A percentile compares a stretch with the other conserved stretches of the same genome.
Conservation (phyloP, 1,140 invertebrate species). For the Latrodectus geometricus region DNA sequence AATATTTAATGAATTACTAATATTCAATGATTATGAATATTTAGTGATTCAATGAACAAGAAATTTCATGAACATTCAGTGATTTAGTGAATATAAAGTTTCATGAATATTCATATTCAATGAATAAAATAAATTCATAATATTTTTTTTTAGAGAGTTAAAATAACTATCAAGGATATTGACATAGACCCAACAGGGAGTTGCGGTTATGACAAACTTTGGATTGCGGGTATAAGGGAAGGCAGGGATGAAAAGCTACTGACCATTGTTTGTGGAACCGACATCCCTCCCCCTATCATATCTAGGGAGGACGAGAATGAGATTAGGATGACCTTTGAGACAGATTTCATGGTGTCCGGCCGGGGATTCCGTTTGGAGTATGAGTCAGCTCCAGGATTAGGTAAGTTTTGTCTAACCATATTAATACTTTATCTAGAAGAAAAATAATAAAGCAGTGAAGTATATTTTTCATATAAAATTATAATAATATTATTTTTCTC, state of each 20-base stretch:
- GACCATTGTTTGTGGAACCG: background rate
- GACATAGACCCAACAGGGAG: background rate
- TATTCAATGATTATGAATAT: too few relatives aligned
- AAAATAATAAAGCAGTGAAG: too few relatives aligned
- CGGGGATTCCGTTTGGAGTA: slow-evolving; percentile 10
- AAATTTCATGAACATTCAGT: too few relatives aligned
- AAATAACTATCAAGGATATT: background rate
- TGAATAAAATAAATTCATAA: too few relatives aligned
- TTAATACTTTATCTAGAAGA: too few relatives aligned
- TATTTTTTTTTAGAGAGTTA: background rate
- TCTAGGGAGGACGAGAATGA: background rate
- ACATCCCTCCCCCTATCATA: background rate
- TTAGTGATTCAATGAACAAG: too few relatives aligned
- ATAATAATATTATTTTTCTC: too few relatives aligned
- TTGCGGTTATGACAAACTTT: background rate
- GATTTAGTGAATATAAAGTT: too few relatives aligned
- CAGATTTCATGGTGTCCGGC: background rate
- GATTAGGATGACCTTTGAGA: background rate
- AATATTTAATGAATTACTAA: too few relatives aligned
- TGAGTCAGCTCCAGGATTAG: background rate
- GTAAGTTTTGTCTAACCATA: background rate
- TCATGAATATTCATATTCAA: too few relatives aligned
- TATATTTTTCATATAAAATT: too few relatives aligned
- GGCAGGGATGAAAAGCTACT: background rate
- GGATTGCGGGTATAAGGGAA: background rate